Evolutionary conservation across 2,113 vertebrate genomes (phyloP), one percentile per base, ranked within the genome.

Genomic region (Collichthys lucidus): DNA sequence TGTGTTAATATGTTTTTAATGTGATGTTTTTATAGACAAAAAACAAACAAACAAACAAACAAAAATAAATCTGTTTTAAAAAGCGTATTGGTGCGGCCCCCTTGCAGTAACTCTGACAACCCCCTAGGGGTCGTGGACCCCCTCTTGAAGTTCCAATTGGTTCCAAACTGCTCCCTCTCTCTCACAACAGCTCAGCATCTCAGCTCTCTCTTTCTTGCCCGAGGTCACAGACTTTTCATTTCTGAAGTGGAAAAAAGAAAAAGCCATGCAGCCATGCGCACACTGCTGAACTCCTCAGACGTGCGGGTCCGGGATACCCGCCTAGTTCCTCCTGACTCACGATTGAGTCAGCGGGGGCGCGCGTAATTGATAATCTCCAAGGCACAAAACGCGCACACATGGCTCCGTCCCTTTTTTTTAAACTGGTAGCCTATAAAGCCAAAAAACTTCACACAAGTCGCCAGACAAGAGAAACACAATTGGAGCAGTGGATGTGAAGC

Each of bases 321-420:
- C 92, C 91, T 88, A 40, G 35, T 40, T 59, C 10, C 20, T 82
- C 81, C 52, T 92, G 91, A 94, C 91, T 73, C 84, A 92, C 31
- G 63, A 24, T 70, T 92, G 92, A 92, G 65, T 94, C 91, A 92
- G 79, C 35, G 71, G 65, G 71, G 4, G 67, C 68, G 88, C 80
- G 77, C 56, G 22, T 59, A 67, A 74, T n/a, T 80, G 29, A 82
- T 44, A 42, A 80, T 16, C 74, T 56, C 16, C 44, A 8, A 19
- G 17, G 15, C 16, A 71, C 55, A 83, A 80, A 74, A 65, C 50
- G 79, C 57, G 68, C 72, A 61, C 62, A 77, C 81, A 62, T 83
- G 84, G 44, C 74, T 80, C 50, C 60, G 42, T 72, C 73, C 22
- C 57, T 0, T 42, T 16, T 42, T 16, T 67, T n/a, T 57, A 82